Evolutionary conservation across 1,140 invertebrate genomes (phyloP), one percentile per base, ranked within the genome.

Genomic region (Zaprionus inermis): DNA sequence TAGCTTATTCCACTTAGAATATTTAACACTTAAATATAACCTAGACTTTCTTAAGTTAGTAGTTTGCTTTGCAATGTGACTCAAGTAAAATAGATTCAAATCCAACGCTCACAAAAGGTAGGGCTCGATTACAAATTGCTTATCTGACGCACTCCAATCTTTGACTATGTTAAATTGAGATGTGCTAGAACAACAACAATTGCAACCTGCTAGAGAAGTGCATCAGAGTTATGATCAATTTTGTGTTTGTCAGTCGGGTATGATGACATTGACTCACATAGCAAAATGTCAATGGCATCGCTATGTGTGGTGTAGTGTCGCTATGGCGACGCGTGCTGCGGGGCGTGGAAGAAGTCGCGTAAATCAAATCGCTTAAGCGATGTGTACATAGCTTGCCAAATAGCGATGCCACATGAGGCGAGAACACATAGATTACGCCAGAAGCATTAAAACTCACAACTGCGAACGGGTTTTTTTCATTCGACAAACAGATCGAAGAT

Each of bases 211-310:
- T 54, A 16, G 5, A 38, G 32, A 30, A 54, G 34, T 64, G 52
- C 46, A 63, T 18, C 52, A 38, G 32, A 51, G 60, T 51, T 52
- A 69, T 69, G 57, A 60, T 69, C 34, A 69, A 54, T 69, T 69
- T 52, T 59, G 36, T 41, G 65, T 59, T 59, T 51, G 55, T 51
- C 55, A 68, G 55, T 24, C 18, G 56, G 14, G 54, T 49, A 18
- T 44, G 36, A 51, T 64, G 63, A 66, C 67, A 70, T 70, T 70
- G 67, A 61, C 67, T 63, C 46, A 70, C 67, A 44, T 70, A 63
- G 58, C 49, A 24, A 70, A 70, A 72, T 72, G 69, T 72, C 70
- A 72, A 72, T 67, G 70, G 32, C 24, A 28, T n/a, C 9, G n/a
- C 32, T 18, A 22, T 20, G 10, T 22, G 44, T 7, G 18, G 18